These are phyloP conservation scores for Diaphora mendica DNA, from an alignment of 2,888 invertebrate species.

Conservation along the genomic window DNA sequence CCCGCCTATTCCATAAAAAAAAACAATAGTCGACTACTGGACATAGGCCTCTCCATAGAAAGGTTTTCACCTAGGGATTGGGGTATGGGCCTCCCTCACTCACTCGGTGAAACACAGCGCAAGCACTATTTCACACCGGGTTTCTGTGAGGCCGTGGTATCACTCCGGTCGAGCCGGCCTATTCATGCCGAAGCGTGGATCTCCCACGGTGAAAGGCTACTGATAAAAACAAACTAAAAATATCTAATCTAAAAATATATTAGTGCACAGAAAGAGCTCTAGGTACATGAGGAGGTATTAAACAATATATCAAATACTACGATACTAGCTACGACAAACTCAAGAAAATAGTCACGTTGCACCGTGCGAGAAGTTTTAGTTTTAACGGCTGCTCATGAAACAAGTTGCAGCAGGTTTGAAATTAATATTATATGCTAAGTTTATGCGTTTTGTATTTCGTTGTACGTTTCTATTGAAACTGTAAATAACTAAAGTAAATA, in stretches of 20 bases:
- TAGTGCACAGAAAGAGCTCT: not conserved
- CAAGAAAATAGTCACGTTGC: not conserved
- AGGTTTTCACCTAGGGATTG: no score
- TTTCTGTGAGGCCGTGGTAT: no score
- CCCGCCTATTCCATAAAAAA: no score
- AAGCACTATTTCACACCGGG: no score
- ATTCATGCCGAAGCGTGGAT: no score
- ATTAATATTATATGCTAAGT: not conserved
- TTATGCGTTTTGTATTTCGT: not conserved
- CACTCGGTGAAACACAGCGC: no score
- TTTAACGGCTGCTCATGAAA: slow-evolving; percentile 6
- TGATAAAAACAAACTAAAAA: not conserved
- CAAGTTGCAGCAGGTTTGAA: not conserved
- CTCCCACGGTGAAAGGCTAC: no score
- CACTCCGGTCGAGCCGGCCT: no score
- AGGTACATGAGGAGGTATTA: not conserved
- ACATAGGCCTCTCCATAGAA: no score
- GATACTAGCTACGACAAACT: not conserved
- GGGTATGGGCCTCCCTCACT: no score
- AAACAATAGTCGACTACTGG: no score
- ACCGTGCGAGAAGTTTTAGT: not conserved
- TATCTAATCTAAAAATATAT: not conserved
- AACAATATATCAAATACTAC: not conserved
- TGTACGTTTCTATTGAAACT: not conserved
- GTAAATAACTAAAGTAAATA: not conserved